Evolutionary conservation across 2,888 invertebrate genomes (phyloP), one percentile per base, ranked within the genome.

Genomic region (Acanthosepion esculentum): DNA sequence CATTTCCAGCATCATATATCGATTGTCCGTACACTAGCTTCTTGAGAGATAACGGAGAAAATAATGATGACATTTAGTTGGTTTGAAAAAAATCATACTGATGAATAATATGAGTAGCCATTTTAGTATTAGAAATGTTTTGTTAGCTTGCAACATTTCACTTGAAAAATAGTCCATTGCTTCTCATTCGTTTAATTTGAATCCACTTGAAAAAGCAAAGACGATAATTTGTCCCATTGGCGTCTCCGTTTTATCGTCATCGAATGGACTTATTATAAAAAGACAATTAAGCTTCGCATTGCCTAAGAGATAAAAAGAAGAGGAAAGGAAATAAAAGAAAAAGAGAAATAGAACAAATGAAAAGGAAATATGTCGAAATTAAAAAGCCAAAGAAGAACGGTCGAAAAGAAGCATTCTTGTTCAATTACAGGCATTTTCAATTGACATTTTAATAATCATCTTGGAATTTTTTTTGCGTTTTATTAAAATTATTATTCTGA

Each of bases 381-480:
- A 78, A 78, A 78, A 10, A 29, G 29, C n/a, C 10, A n/a, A 78
- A 0, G n/a, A 78, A 33, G 15, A 15, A 33, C 78, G n/a, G 12
- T n/a, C 78, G n/a, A 7, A n/a, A n/a, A n/a, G 78, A 78, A 78
- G 23, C n/a, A 33, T 33, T 33, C n/a, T 78, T n/a, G 78, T 78
- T 78, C 78, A 78, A 78, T 78, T 78, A 78, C n/a, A 78, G 29
- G 78, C 12, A 78, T 78, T 78, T n/a, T 78, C 78, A 78, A 78
- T 78, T 78, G 78, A 78, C 78, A 78, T 78, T 78, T 78, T n/a
- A 33, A 78, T 78, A 78, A 78, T 78, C n/a, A 78, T 78, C 78
- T 78, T 5, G 12, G 78, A 78, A 33, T 33, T 78, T 15, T 15
- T 78, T 78, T 41, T 3, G 41, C 3, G 41, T 41, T 41, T 41